Conservation (phyloP, 2,113 vertebrate species). For the Pedetes capensis region DNA sequence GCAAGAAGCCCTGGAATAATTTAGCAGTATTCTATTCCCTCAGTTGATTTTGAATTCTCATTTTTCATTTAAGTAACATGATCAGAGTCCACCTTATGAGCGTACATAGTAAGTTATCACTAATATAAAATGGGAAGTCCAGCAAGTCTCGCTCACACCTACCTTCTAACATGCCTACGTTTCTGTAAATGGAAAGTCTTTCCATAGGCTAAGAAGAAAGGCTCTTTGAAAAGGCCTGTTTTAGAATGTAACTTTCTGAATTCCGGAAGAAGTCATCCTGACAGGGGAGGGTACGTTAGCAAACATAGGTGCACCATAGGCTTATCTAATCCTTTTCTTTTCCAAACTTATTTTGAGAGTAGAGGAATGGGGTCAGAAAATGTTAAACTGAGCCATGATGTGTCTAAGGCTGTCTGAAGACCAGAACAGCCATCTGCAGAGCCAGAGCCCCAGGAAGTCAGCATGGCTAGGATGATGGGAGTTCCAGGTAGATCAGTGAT, state of each 20-base stretch:
- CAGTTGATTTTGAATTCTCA: conserved; percentile 14
- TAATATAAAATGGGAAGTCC: background rate
- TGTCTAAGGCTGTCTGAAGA: background rate
- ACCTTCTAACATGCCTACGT: background rate
- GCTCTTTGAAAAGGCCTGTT: background rate
- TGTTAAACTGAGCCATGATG: background rate
- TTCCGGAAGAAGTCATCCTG: background rate
- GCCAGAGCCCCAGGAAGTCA: background rate
- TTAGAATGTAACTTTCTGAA: background rate
- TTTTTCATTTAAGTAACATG: conserved; percentile 60
- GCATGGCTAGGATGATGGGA: background rate
- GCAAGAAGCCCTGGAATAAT: conserved; percentile 36
- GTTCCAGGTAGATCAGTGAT: background rate
- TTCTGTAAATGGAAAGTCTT: background rate
- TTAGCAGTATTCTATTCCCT: conserved; percentile 39
- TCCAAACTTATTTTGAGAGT: background rate
- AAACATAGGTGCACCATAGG: background rate
- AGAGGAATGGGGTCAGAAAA: background rate
- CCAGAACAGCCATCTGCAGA: background rate
- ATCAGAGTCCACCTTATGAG: conserved; percentile 10
- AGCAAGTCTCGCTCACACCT: background rate
- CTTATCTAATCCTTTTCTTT: background rate
- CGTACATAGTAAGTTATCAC: background rate
- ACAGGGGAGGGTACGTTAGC: background rate
- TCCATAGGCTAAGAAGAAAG: background rate